phyloP scores from a whole-genome alignment of 2,797 vertebrate species.

The Macropus fuliginosus region DNA sequence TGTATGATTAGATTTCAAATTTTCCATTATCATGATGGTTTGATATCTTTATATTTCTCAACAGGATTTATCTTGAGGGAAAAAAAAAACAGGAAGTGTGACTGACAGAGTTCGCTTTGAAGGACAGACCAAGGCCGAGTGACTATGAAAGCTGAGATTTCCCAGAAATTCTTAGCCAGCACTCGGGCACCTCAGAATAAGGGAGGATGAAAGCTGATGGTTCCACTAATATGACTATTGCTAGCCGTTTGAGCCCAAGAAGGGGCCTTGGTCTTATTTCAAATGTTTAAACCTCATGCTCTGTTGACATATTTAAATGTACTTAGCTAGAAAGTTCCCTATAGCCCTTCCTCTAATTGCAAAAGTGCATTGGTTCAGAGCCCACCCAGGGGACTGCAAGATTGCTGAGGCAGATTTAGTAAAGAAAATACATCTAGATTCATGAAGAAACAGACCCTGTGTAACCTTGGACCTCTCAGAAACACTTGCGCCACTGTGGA shows the following conservation, averaged over 20 bases:
- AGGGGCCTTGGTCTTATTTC: not conserved
- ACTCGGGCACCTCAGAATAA: slow-evolving; percentile 10
- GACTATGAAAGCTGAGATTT: not conserved
- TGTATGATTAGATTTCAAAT: not conserved
- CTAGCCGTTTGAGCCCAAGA: slow-evolving; percentile 23
- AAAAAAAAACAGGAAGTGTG: not conserved
- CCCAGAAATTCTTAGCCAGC: slow-evolving; percentile 35
- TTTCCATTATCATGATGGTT: not conserved
- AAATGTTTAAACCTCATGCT: slow-evolving; percentile 53
- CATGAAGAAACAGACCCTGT: slow-evolving; percentile 28
- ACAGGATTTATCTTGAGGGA: not conserved
- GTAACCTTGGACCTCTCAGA: not conserved
- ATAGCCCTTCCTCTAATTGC: slow-evolving; percentile 61
- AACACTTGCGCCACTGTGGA: slow-evolving; percentile 33
- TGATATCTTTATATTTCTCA: not conserved
- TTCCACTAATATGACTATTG: slow-evolving; percentile 33
- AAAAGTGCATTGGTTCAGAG: slow-evolving; percentile 60
- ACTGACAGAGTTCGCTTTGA: not conserved
- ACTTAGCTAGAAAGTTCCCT: slow-evolving; percentile 58
- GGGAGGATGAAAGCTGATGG: accelerated
- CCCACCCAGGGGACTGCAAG: slow-evolving; percentile 39
- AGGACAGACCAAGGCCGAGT: not conserved
- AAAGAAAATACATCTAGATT: slow-evolving; percentile 50
- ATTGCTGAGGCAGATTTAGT: slow-evolving; percentile 2
- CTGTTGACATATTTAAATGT: slow-evolving; percentile 64